phyloP scores from a whole-genome alignment of 2,888 invertebrate genomes.

The Cremastobaeus sp. region DNA sequence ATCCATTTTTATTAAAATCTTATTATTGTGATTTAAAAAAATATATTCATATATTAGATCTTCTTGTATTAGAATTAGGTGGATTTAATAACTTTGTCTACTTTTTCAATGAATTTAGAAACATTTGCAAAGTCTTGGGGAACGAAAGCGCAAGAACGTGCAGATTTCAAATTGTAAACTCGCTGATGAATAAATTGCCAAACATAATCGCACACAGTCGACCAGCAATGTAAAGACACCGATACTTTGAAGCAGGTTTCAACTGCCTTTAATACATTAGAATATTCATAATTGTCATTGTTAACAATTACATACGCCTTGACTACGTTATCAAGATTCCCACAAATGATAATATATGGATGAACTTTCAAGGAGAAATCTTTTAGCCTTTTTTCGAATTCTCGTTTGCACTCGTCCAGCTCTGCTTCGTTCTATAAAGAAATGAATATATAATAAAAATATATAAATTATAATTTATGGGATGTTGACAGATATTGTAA shows the following conservation, averaged over 20 bases:
- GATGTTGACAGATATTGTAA: no score
- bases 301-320: conserved; percentile 32
- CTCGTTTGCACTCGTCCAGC: conserved; percentile 13
- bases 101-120: conserved; percentile 29
- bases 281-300: conserved; percentile 24
- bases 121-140: not conserved
- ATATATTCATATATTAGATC: not conserved
- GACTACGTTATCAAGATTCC: conserved; percentile 20
- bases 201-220: conserved; percentile 13
- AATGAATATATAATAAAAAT: no score
- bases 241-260: conserved; percentile 23
- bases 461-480: no score
- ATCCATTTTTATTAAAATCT: no score
- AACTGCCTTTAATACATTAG: conserved; percentile 31
- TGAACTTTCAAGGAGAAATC: conserved; percentile 7
- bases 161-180: conserved; percentile 18
- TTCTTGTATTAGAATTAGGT: no score
- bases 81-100: conserved; percentile 9
- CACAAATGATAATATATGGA: conserved; percentile 33
- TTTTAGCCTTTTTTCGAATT: conserved; percentile 6
- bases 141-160: conserved; percentile 20
- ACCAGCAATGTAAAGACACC: conserved; percentile 19
- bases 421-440: conserved; percentile 25
- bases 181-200: conserved; percentile 23
- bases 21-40: not conserved